These are phyloP conservation scores for Leptinotarsa texana DNA, from an alignment of 1,140 invertebrate species.

Conservation along the genomic window DNA sequence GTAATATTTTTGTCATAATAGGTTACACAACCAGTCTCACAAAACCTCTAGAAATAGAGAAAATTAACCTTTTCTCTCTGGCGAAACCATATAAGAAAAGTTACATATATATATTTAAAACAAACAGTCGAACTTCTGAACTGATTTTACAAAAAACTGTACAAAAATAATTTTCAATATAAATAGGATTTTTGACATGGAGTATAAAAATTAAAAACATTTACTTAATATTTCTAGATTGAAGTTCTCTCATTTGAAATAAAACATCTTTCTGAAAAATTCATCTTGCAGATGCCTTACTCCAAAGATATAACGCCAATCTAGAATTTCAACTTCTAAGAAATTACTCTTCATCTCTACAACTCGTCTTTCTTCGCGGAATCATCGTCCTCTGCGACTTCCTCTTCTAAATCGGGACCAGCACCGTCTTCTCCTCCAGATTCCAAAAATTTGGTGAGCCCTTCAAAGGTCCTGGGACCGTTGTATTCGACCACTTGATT, in stretches of 20 bases:
- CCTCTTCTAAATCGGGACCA: slow-evolving; percentile 60
- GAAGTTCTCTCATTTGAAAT: not conserved
- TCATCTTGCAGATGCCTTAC: too few relatives aligned
- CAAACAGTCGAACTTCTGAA: not conserved
- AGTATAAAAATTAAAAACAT: slow-evolving; percentile 16
- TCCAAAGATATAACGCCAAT: not conserved
- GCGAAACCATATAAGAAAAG: too few relatives aligned
- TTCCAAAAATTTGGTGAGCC: slow-evolving; percentile 90
- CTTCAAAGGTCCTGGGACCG: slow-evolving; percentile 93
- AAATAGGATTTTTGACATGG: slow-evolving; percentile 16
- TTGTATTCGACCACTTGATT: slow-evolving; percentile 95
- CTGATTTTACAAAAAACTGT: not conserved
- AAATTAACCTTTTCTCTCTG: not conserved
- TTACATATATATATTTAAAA: not conserved
- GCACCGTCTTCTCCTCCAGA: slow-evolving; percentile 70
- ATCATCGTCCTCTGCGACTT: slow-evolving; percentile 70
- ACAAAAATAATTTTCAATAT: slow-evolving; percentile 14
- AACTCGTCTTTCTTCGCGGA: slow-evolving; percentile 69
- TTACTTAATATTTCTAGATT: not conserved
- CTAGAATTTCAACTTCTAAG: not conserved
- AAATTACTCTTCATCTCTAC: slow-evolving; percentile 55
- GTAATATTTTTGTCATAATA: not conserved
- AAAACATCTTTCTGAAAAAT: too few relatives aligned
- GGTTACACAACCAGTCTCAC: slow-evolving; percentile 27
- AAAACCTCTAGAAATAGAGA: slow-evolving; percentile 22